Evolutionary conservation across 1,140 invertebrate species (phyloP).

Genomic region (Pseudomyrmex cubaensis): DNA sequence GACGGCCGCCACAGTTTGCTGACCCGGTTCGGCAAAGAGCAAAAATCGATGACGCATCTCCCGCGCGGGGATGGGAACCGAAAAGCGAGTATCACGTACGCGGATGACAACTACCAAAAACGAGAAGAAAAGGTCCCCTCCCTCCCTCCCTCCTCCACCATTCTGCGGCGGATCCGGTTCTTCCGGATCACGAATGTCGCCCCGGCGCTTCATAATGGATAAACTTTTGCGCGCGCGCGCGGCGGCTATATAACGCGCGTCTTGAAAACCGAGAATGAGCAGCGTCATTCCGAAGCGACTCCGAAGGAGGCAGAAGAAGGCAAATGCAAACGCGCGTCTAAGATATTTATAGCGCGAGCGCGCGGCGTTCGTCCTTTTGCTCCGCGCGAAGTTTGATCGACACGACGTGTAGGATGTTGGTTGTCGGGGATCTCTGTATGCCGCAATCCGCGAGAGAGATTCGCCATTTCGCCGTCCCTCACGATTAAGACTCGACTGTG

Average conservation of each 20-base stretch:
- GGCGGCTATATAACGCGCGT: not conserved
- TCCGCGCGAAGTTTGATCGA: conserved; percentile 11
- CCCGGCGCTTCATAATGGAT: conserved; percentile 31
- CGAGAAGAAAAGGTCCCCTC: not conserved
- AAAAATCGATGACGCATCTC: conserved; percentile 68
- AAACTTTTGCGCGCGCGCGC: conserved; percentile 5
- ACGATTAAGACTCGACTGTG: conserved; percentile 19
- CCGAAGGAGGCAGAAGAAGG: conserved; percentile 1
- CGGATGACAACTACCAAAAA: conserved; percentile 35
- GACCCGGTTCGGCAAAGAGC: conserved; percentile 74
- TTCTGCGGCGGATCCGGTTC: conserved; percentile 29
- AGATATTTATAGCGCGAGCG: conserved; percentile 46
- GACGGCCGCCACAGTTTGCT: conserved; percentile 78
- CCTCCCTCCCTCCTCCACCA: not conserved
- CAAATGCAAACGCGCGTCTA: conserved; percentile 31
- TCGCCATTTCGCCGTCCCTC: not conserved
- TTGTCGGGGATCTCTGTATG: not conserved
- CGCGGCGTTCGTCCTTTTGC: conserved; percentile 24
- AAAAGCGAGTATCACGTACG: conserved; percentile 24
- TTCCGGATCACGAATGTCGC: conserved; percentile 43
- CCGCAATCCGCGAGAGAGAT: conserved; percentile 5
- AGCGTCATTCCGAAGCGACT: conserved; percentile 7
- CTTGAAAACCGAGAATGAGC: conserved; percentile 6
- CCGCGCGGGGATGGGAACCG: not conserved
- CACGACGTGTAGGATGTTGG: conserved; percentile 8